phyloP scores from a whole-genome alignment of 1,140 invertebrate species.

The Halictus rubicundus region DNA sequence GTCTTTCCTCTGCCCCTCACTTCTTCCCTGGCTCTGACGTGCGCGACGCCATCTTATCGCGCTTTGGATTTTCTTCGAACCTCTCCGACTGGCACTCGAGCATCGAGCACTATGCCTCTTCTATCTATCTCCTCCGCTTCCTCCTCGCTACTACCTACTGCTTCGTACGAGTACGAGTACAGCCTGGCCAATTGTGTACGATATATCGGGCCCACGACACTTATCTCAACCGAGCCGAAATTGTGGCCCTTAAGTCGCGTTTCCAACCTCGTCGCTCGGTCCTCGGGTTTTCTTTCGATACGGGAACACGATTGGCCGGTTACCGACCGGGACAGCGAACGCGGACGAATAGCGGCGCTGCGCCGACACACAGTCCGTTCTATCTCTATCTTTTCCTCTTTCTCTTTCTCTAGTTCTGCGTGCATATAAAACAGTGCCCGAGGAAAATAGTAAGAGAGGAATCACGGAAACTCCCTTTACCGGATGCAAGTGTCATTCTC shows the following conservation, averaged over 20 bases:
- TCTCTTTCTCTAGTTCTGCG: conserved; percentile 21
- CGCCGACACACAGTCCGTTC: not conserved
- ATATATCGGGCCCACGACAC: not conserved
- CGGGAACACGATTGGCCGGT: conserved; percentile 2
- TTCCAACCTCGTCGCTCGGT: conserved; percentile 13
- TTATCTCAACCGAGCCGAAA: conserved; percentile 22
- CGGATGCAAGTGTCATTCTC: conserved; percentile 61
- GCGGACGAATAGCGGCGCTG: conserved; percentile 15
- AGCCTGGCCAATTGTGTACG: conserved; percentile 3
- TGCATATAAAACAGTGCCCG: conserved; percentile 11
- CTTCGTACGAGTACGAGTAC: conserved; percentile 4
- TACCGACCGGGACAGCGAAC: not conserved
- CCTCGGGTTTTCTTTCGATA: not conserved
- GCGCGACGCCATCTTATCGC: conserved; percentile 75
- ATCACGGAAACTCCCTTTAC: conserved; percentile 60
- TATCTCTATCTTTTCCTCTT: too few relatives aligned
- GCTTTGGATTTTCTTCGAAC: conserved; percentile 40
- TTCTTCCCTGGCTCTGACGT: conserved; percentile 66
- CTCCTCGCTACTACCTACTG: not conserved
- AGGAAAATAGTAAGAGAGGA: conserved; percentile 38
- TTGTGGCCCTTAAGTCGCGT: conserved; percentile 15
- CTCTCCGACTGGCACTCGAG: conserved; percentile 19
- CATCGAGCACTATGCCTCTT: conserved; percentile 11
- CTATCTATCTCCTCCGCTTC: conserved; percentile 14
- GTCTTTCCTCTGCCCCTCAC: conserved; percentile 55